phyloP scores from a whole-genome alignment of 2,888 invertebrate genomes.

The Aporophyla nigra region DNA sequence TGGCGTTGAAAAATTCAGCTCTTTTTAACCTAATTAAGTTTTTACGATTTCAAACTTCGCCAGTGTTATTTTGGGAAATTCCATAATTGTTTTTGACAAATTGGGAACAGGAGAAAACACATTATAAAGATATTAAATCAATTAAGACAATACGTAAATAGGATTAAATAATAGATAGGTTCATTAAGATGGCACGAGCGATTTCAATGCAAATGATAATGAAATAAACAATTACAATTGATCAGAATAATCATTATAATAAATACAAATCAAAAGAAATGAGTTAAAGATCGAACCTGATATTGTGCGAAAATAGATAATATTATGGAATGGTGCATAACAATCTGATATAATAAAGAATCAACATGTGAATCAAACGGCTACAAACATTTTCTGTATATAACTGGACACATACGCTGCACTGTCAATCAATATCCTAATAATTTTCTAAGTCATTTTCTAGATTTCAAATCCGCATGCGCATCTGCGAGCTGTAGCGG shows the following conservation, averaged over 20 bases:
- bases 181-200: not conserved
- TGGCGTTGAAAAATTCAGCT: no score
- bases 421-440: no score
- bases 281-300: not conserved
- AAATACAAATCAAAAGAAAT: constrained; percentile 4
- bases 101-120: not conserved
- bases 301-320: not conserved
- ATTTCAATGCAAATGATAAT: constrained; percentile 1
- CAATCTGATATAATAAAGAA: not conserved
- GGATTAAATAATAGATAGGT: no score
- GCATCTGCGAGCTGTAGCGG: no score
- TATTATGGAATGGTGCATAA: not conserved
- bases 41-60: no score
- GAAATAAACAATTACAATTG: not conserved
- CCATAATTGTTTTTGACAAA: not conserved
- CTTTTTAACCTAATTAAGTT: no score
- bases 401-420: not conserved
- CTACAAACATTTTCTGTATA: not conserved
- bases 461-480: no score
- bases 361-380: not conserved
- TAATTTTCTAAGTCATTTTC: no score
- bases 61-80: not conserved
- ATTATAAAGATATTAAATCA: not conserved
- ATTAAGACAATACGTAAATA: not conserved
- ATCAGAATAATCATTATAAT: constrained; percentile 7